Conservation (phyloP, 2,888 invertebrate genomes). For the Parasteatoda lunata region DNA sequence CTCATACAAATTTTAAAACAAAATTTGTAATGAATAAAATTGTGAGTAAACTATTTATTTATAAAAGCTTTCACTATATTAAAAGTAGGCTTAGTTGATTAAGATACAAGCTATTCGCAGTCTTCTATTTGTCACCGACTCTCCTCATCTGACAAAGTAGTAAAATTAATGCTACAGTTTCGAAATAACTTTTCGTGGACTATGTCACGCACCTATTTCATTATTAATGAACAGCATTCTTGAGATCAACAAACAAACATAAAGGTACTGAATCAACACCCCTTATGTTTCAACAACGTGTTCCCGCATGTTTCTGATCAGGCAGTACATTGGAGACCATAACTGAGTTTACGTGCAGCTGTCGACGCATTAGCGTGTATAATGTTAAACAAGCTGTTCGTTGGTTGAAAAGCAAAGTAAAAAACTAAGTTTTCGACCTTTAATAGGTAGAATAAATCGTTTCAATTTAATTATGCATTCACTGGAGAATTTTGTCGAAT, state of each 20-base stretch:
- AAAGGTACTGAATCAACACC: background rate
- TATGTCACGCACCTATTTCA: background rate
- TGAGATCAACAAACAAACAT: background rate
- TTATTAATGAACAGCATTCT: background rate
- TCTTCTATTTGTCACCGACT: no score
- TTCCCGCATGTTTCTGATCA: background rate
- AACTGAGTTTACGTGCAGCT: background rate
- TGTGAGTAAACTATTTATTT: no score
- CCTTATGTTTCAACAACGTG: background rate
- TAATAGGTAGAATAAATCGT: background rate
- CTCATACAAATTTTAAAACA: no score
- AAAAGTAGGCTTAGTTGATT: no score
- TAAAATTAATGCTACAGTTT: background rate
- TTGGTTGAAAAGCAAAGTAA: background rate
- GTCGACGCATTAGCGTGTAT: background rate
- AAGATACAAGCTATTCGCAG: no score
- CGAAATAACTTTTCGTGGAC: background rate
- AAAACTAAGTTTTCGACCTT: background rate
- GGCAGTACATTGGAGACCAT: background rate
- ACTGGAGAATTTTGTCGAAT: background rate
- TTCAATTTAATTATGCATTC: slow-evolving; percentile 1
- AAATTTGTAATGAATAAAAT: no score
- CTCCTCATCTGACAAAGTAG: background rate
- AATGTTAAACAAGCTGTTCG: background rate
- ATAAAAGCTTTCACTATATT: no score